These are phyloP conservation scores for Acanthopleura granulata DNA, from an alignment of 2,888 invertebrate genomes.

Conservation along the genomic window DNA sequence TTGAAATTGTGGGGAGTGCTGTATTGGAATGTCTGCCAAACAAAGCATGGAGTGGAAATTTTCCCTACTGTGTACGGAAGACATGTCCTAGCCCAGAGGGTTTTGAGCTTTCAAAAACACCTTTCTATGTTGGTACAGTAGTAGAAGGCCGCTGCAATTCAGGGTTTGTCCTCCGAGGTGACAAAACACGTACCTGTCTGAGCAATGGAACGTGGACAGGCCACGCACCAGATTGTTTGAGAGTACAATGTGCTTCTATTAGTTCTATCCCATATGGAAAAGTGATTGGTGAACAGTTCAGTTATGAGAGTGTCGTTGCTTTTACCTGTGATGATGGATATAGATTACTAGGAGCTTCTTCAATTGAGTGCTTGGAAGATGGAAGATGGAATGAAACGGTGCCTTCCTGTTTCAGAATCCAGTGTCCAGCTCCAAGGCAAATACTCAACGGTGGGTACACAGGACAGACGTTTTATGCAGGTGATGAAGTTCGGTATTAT, in stretches of 20 bases:
- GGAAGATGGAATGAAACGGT: constrained; percentile 58
- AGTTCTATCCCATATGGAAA: neutral
- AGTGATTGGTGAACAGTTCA: neutral
- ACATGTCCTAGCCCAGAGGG: constrained; percentile 34
- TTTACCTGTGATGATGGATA: constrained; percentile 60
- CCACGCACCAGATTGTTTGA: neutral
- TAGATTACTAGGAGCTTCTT: constrained; percentile 46
- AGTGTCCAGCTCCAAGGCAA: neutral
- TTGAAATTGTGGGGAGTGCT: constrained; percentile 49
- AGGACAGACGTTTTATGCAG: neutral
- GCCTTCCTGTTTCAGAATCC: constrained; percentile 35
- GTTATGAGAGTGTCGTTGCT: neutral
- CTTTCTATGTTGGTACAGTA: neutral
- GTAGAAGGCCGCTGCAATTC: neutral
- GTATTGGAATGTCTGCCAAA: neutral
- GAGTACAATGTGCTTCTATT: neutral
- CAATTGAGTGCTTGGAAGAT: constrained; percentile 51
- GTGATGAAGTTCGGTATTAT: constrained; percentile 2
- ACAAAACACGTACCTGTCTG: constrained; percentile 37
- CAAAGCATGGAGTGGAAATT: constrained; percentile 21
- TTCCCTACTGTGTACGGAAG: constrained; percentile 23
- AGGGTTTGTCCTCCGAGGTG: constrained; percentile 33
- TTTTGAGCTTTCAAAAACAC: constrained; percentile 20
- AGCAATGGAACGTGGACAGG: constrained; percentile 39
- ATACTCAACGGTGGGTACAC: constrained; percentile 5